Evolutionary conservation across 2,888 invertebrate genomes (phyloP), one percentile per base, ranked within the genome.

Genomic region (Amitus sp.): DNA sequence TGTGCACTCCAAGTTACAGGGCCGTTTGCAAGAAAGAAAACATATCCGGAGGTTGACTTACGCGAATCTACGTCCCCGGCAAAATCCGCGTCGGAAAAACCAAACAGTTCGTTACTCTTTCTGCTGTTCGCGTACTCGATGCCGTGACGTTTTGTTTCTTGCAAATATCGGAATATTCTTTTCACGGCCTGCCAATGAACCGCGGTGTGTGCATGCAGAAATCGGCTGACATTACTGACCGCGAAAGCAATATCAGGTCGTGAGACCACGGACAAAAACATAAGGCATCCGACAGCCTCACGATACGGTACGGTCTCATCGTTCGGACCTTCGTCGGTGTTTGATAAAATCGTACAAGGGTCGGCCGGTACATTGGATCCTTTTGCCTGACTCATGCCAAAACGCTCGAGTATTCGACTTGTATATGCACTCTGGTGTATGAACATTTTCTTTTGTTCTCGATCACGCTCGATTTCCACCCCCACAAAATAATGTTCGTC

Each of bases 211-310:
- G 40, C 49, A 9, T 55, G 51, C 4, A 58, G 15, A 27, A 49
- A 66, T 34, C 23, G 53, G 3, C 54, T 54, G n/a, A 61, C 61
- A 0, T 13, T 9, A 17, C 46, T 48, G 0, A 66, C 61, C 1
- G 61, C 55, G 20, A 45, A 63, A 0, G 61, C 19, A 13, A 61
- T 63, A 17, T 66, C 63, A 0, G 60, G 63, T 0, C 60, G 43
- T 2, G 55, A 49, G 3, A 63, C 60, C 1, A 48, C 28, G 2
- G 66, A 27, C 4, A 63, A n/a, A 17, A 63, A 62, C 23, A 66
- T 46, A 3, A 66, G 30, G 0, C 60, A 62, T 6, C 61, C 59
- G 3, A 66, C 58, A 1, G 63, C 66, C 13, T 64, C 56, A 4
- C 63, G 54, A 40, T 61, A 63, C 1, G 66, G 66, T 4, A 47